phyloP scores from a whole-genome alignment of 30 jellyfish, hydroid and myxozoan genomes.

The Aurelia coerulea region DNA sequence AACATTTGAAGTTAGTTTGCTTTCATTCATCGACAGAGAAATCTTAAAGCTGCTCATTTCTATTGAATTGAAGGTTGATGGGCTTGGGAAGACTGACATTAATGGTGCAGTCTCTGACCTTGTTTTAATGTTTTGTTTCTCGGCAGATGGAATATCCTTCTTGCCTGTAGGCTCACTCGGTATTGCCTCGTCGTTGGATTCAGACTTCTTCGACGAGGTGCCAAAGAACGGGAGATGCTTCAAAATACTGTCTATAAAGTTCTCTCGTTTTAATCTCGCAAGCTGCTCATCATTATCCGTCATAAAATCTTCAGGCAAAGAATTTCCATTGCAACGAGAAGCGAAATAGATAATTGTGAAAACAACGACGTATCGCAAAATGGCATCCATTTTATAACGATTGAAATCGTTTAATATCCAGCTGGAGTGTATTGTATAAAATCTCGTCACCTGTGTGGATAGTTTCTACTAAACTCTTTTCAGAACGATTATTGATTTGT shows the following conservation, averaged over 20 bases:
- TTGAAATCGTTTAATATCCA: no score
- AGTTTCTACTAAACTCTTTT: no score
- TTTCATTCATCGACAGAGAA: constrained; percentile 17
- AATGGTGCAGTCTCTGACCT: background rate
- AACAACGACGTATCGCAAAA: background rate
- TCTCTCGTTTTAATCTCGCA: constrained; percentile 59
- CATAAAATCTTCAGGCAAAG: constrained; percentile 74
- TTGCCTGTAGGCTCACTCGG: background rate
- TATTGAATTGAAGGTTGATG: constrained; percentile 16
- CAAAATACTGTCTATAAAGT: constrained; percentile 62
- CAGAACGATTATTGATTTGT: no score
- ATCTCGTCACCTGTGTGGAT: no score
- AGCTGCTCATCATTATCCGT: constrained; percentile 83
- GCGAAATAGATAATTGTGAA: background rate
- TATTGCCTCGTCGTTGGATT: background rate
- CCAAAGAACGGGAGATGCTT: constrained; percentile 50
- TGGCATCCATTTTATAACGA: background rate
- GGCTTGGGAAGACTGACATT: constrained; percentile 34
- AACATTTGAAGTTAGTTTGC: background rate
- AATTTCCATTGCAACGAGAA: constrained; percentile 12
- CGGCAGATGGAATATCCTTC: background rate
- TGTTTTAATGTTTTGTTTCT: background rate
- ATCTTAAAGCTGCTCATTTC: background rate
- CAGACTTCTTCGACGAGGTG: background rate
- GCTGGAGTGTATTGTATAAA: no score